Conservation (phyloP, 1,140 invertebrate genomes). For the Maniola jurtina region DNA sequence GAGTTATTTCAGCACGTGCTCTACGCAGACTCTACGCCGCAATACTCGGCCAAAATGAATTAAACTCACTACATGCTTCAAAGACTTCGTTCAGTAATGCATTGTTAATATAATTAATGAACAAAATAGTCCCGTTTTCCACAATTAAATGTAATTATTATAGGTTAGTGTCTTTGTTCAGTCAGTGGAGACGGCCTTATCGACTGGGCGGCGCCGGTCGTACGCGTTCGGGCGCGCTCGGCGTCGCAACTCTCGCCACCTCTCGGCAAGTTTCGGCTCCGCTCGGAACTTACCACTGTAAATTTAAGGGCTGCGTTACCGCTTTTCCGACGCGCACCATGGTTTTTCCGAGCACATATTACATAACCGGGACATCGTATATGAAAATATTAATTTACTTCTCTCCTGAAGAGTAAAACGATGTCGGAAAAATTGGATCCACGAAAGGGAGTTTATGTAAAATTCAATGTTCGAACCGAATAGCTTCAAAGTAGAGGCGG, state of each 20-base stretch:
- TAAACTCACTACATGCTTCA: conserved; percentile 5
- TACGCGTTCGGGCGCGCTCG: conserved; percentile 56
- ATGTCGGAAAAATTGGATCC: not conserved
- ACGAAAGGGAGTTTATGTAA: not conserved
- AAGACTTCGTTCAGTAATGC: conserved; percentile 4
- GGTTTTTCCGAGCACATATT: conserved; percentile 12
- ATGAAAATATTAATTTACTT: not conserved
- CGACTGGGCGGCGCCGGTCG: conserved; percentile 76
- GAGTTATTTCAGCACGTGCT: conserved; percentile 30
- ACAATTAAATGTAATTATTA: conserved; percentile 78
- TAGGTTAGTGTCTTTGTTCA: conserved; percentile 77
- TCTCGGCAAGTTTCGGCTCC: conserved; percentile 44
- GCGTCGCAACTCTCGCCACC: conserved; percentile 38
- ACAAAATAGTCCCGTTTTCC: conserved; percentile 69
- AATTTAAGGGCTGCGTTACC: conserved; percentile 71
- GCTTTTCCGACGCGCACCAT: conserved; percentile 36
- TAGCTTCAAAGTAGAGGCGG: conserved; percentile 1
- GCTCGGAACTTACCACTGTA: conserved; percentile 59
- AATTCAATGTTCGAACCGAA: not conserved
- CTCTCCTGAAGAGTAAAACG: not conserved
- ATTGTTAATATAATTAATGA: conserved; percentile 56
- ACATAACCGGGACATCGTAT: not conserved
- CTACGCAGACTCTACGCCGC: conserved; percentile 13
- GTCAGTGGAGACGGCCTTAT: conserved; percentile 77
- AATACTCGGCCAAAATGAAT: conserved; percentile 16